Percentiles rank a stretch among this genome's conserved stretches.
phyloP scores from a whole-genome alignment of 2,888 invertebrate species.

The Pyrgus malvae region DNA sequence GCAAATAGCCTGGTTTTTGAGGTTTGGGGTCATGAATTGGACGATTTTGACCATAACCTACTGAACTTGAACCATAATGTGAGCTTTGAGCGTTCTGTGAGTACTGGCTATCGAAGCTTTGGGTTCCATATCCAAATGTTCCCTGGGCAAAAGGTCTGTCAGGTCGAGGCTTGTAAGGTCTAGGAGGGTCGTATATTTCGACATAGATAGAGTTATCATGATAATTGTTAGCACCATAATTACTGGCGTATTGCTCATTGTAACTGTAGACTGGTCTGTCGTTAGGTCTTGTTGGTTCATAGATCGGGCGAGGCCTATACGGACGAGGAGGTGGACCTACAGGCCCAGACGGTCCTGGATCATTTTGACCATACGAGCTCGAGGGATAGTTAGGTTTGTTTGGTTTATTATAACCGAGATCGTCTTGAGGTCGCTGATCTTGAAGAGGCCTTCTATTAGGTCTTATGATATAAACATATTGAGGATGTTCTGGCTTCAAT shows the following conservation, averaged over 20 bases:
- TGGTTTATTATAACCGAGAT: slow-evolving; percentile 40
- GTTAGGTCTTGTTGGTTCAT: slow-evolving; percentile 42
- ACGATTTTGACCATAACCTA: slow-evolving; percentile 29
- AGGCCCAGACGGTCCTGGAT: slow-evolving; percentile 40
- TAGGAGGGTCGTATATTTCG: slow-evolving; percentile 67
- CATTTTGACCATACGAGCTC: slow-evolving; percentile 39
- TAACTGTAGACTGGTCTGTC: slow-evolving; percentile 51
- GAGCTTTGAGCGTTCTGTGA: slow-evolving; percentile 39
- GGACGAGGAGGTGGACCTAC: slow-evolving; percentile 46
- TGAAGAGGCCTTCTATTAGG: slow-evolving; percentile 61
- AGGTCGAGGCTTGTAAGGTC: slow-evolving; percentile 54
- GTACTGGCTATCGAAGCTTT: slow-evolving; percentile 50
- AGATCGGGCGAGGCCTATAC: slow-evolving; percentile 34
- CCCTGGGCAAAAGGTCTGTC: slow-evolving; percentile 44
- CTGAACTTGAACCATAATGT: slow-evolving; percentile 30
- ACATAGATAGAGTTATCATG: slow-evolving; percentile 64
- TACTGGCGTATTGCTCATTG: slow-evolving; percentile 59
- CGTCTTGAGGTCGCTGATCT: slow-evolving; percentile 24
- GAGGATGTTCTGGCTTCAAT: slow-evolving; percentile 51
- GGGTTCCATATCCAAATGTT: slow-evolving; percentile 42
- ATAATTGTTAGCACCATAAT: slow-evolving; percentile 51
- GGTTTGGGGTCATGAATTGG: slow-evolving; percentile 28
- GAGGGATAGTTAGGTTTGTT: slow-evolving; percentile 38
- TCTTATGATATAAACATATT: slow-evolving; percentile 60
- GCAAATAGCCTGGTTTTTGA: slow-evolving; percentile 29